These are phyloP conservation scores for Athrips mouffetella DNA, from an alignment of 2,888 invertebrate species.

Conservation along the genomic window DNA sequence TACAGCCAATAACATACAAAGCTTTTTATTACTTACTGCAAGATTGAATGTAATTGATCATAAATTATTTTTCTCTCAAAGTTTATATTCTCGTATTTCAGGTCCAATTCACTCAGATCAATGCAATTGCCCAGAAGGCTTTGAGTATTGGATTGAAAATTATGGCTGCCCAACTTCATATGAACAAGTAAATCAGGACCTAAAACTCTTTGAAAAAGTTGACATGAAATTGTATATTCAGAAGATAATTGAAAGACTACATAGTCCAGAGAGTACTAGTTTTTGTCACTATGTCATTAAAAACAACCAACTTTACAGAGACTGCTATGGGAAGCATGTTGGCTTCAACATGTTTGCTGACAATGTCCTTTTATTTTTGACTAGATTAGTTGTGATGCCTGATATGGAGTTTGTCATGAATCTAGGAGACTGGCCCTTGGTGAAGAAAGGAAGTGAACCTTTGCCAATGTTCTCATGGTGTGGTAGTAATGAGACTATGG, in stretches of 20 bases:
- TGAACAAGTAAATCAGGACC: conserved; percentile 84
- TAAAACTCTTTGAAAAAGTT: conserved; percentile 82
- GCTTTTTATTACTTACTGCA: too few relatives aligned
- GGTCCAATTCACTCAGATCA: conserved; percentile 87
- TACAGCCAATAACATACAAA: background rate
- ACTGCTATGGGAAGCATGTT: conserved; percentile 95
- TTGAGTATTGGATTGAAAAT: conserved; percentile 81
- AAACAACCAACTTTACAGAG: conserved; percentile 88
- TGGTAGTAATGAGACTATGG: conserved; percentile 89
- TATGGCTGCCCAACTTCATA: conserved; percentile 82
- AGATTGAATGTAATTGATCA: too few relatives aligned
- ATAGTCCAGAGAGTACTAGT: conserved; percentile 88
- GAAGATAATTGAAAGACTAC: conserved; percentile 83
- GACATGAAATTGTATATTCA: conserved; percentile 83
- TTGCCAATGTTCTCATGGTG: conserved; percentile 98
- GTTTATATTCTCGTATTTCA: conserved; percentile 43
- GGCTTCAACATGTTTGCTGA: conserved; percentile 98
- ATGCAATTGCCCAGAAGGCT: conserved; percentile 87
- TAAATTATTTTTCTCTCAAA: background rate
- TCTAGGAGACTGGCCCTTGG: conserved; percentile 97
- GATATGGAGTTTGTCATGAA: conserved; percentile 95
- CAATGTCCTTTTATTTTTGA: conserved; percentile 87
- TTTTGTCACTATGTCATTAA: conserved; percentile 94
- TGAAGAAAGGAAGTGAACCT: conserved; percentile 72
- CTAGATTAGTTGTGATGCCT: conserved; percentile 88